These are phyloP conservation scores for Drosophila eugracilis DNA, from an alignment of 1,140 invertebrate species.

Conservation along the genomic window DNA sequence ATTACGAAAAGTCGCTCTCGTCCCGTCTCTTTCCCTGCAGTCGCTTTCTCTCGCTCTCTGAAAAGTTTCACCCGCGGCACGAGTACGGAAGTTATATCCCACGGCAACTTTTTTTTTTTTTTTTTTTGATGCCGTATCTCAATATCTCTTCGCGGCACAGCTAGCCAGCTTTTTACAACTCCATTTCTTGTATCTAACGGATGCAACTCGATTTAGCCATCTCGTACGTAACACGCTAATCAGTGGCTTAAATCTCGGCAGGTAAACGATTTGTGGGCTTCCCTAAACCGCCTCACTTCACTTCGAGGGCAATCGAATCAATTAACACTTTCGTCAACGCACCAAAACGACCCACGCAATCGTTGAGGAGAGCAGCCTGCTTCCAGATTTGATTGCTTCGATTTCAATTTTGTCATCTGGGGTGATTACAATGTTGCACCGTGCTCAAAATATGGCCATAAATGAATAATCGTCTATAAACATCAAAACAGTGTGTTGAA, in stretches of 20 bases:
- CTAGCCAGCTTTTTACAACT: slow-evolving; percentile 65
- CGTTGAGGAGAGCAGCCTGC: slow-evolving; percentile 27
- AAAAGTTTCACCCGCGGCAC: slow-evolving; percentile 69
- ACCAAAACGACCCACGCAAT: slow-evolving; percentile 49
- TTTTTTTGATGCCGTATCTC: slow-evolving; percentile 30
- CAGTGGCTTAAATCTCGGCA: slow-evolving; percentile 22
- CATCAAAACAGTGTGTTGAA: slow-evolving; percentile 25
- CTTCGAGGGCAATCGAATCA: slow-evolving; percentile 62
- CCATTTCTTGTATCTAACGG: slow-evolving; percentile 60
- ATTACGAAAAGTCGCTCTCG: slow-evolving; percentile 73
- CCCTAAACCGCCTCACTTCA: slow-evolving; percentile 19
- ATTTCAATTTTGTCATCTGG: slow-evolving; percentile 54
- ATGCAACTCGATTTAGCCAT: slow-evolving; percentile 29
- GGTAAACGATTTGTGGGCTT: slow-evolving; percentile 11
- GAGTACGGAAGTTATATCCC: slow-evolving; percentile 82
- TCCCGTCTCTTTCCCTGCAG: slow-evolving; percentile 19
- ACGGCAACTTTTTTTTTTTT: slow-evolving; percentile 47
- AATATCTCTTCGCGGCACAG: slow-evolving; percentile 42
- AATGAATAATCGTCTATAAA: slow-evolving; percentile 23
- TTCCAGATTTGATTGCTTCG: slow-evolving; percentile 49
- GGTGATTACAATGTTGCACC: slow-evolving; percentile 46
- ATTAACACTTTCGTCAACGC: slow-evolving; percentile 75
- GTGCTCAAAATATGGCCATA: slow-evolving; percentile 20
- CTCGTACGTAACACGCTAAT: slow-evolving; percentile 60
- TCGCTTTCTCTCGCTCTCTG: slow-evolving; percentile 33